phyloP scores from a whole-genome alignment of 2,797 vertebrate genomes.

The Peromyscus aztecus region DNA sequence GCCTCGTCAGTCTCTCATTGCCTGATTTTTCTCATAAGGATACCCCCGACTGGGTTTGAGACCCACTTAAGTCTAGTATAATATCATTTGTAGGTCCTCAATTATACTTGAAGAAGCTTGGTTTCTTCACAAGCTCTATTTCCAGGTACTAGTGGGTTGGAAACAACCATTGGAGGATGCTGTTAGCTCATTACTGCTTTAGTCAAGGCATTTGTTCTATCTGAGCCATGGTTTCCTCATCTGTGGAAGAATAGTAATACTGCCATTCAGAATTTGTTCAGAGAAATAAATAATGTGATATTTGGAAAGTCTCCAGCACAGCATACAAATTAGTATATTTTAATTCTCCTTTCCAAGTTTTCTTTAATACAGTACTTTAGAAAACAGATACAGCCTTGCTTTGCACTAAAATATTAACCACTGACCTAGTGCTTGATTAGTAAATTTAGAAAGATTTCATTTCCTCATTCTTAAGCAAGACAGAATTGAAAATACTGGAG shows the following conservation, averaged over 20 bases:
- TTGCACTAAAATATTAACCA: neutral
- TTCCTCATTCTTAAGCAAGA: neutral
- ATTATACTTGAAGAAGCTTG: neutral
- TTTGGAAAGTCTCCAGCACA: neutral
- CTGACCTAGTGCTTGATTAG: neutral
- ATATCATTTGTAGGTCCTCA: neutral
- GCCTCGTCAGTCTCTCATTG: neutral
- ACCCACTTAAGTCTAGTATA: neutral
- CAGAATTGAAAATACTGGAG: neutral
- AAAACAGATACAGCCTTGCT: neutral
- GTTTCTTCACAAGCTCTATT: neutral
- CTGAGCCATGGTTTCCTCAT: neutral
- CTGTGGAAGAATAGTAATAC: neutral
- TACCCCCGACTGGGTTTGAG: neutral
- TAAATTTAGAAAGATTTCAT: neutral
- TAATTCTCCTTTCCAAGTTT: neutral
- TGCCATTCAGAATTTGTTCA: neutral
- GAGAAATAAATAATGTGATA: neutral
- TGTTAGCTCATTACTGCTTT: neutral
- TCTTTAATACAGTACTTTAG: neutral
- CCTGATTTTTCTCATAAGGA: neutral
- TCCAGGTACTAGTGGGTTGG: neutral
- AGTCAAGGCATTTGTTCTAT: neutral
- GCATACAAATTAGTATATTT: neutral
- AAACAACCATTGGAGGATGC: neutral